These are phyloP conservation scores for Bubalus kerabau DNA, from an alignment of 2,113 vertebrate genomes.

Conservation along the genomic window DNA sequence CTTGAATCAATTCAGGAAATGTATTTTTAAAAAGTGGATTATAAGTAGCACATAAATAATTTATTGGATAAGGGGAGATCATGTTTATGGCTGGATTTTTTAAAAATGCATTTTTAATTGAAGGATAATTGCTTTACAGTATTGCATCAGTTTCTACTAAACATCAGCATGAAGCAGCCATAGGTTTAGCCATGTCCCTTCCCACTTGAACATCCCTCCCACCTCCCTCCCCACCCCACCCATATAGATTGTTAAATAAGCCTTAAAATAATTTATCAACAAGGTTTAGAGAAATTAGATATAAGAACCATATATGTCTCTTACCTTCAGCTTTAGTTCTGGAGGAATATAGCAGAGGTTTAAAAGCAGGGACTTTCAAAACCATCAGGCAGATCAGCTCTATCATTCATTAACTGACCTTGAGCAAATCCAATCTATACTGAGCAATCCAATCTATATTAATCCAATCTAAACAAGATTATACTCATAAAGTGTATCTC, in stretches of 20 bases:
- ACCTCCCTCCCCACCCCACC: neutral
- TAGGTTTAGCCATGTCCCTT: neutral
- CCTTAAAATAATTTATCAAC: neutral
- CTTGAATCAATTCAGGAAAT: slow-evolving; percentile 28
- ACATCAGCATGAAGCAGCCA: neutral
- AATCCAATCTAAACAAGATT: neutral
- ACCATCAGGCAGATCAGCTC: neutral
- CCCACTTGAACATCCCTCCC: neutral
- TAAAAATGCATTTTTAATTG: neutral
- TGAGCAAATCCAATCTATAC: neutral
- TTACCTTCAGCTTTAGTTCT: neutral
- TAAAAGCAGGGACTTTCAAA: neutral
- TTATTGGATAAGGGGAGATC: neutral
- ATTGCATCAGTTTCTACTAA: neutral
- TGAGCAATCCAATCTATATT: neutral
- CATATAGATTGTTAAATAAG: neutral
- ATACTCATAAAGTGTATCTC: neutral
- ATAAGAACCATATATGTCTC: neutral
- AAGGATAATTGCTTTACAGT: neutral
- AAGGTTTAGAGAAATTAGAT: neutral
- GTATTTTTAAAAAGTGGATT: neutral
- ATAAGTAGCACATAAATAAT: neutral
- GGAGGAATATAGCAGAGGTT: neutral
- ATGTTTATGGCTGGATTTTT: neutral
- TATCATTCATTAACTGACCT: neutral